Percentiles rank a stretch among this genome's conserved stretches.
Evolutionary conservation across 2,888 invertebrate species (phyloP).

Genomic region (Drosophila anomelani): DNA sequence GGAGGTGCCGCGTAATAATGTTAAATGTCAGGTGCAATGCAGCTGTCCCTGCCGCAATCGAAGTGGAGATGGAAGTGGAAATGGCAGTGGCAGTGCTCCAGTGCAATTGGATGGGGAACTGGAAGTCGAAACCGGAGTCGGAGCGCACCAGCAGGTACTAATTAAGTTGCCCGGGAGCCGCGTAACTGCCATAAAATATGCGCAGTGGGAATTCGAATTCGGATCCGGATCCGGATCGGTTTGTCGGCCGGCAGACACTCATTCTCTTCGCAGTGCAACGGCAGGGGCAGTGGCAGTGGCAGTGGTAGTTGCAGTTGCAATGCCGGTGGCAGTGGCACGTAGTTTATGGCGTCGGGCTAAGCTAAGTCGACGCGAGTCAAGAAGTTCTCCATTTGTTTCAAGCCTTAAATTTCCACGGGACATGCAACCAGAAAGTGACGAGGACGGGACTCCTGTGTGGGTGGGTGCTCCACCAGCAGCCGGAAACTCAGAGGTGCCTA

Average conservation of each 20-base stretch:
- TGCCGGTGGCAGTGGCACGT: slow-evolving; percentile 41
- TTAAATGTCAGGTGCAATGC: slow-evolving; percentile 78
- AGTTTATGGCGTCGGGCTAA: slow-evolving; percentile 63
- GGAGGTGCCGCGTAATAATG: slow-evolving; percentile 70
- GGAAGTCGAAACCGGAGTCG: slow-evolving; percentile 30
- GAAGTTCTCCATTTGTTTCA: slow-evolving; percentile 70
- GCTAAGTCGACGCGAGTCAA: slow-evolving; percentile 66
- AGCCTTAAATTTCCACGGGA: slow-evolving; percentile 59
- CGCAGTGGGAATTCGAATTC: slow-evolving; percentile 47
- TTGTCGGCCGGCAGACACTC: slow-evolving; percentile 44
- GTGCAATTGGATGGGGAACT: slow-evolving; percentile 26
- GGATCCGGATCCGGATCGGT: slow-evolving; percentile 42
- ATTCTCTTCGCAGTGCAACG: slow-evolving; percentile 24
- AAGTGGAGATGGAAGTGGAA: slow-evolving; percentile 12
- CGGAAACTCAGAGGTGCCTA: slow-evolving; percentile 59
- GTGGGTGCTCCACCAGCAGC: slow-evolving; percentile 9
- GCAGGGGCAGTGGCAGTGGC: slow-evolving; percentile 15
- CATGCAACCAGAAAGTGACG: slow-evolving; percentile 60
- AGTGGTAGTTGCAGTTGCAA: slow-evolving; percentile 33
- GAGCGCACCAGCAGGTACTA: slow-evolving; percentile 58
- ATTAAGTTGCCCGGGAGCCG: slow-evolving; percentile 69
- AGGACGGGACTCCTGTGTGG: not conserved
- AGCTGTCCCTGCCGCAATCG: slow-evolving; percentile 47
- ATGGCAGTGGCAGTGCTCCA: slow-evolving; percentile 25
- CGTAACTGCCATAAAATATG: slow-evolving; percentile 67